Conservation (phyloP, 1,140 invertebrate genomes). For the Brevipalpus yothersi region DNA sequence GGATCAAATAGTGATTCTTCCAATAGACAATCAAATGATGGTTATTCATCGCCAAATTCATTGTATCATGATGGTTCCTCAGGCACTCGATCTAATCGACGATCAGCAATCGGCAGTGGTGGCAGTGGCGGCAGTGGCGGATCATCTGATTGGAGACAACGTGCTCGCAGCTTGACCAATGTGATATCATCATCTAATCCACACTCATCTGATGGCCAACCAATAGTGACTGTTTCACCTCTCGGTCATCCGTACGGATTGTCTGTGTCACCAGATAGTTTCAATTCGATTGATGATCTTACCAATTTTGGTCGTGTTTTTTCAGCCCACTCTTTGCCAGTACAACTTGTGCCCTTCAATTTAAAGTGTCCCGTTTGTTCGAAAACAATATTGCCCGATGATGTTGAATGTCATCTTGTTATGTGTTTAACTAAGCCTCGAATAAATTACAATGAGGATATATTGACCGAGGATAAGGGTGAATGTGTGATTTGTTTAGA, state of each 20-base stretch:
- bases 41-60: neutral
- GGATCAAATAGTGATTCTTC: neutral
- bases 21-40: neutral
- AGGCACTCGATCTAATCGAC: neutral
- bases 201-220: constrained; percentile 21
- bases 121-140: neutral
- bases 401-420: constrained; percentile 92
- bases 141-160: constrained; percentile 26
- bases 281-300: constrained; percentile 30
- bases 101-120: neutral
- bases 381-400: constrained; percentile 86
- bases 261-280: constrained; percentile 31
- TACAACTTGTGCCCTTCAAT: constrained; percentile 69
- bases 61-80: neutral
- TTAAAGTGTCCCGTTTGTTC: constrained; percentile 95
- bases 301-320: constrained; percentile 40
- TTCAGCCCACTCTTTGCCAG: constrained; percentile 60
- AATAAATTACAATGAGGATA: constrained; percentile 95
- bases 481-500: constrained; percentile 98
- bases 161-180: constrained; percentile 51
- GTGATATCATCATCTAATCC: constrained; percentile 37
- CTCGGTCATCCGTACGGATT: constrained; percentile 21
- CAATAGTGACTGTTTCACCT: constrained; percentile 25
- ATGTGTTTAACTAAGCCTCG: constrained; percentile 96
- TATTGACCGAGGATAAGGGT: constrained; percentile 67